Conservation (phyloP, 2,888 invertebrate genomes). For the Lottia gigantea region DNA sequence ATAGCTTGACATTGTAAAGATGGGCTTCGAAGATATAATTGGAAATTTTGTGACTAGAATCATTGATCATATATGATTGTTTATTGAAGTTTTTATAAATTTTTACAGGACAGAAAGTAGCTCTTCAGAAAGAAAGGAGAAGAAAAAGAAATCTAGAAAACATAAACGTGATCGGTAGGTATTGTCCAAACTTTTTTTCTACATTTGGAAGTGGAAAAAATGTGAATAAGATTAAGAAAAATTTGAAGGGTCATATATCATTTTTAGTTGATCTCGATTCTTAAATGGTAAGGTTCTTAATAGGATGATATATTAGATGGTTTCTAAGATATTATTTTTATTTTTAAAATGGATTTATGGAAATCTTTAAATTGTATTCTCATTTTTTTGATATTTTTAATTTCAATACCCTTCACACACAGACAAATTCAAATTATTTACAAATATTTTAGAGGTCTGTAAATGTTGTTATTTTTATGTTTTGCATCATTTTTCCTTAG, state of each 20-base stretch:
- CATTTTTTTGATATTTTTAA: background rate
- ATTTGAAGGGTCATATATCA: too few relatives aligned
- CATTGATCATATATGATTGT: too few relatives aligned
- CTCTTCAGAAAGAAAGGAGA: constrained; percentile 51
- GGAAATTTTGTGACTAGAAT: too few relatives aligned
- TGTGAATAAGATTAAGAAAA: too few relatives aligned
- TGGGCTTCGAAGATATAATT: too few relatives aligned
- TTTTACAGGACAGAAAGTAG: constrained; percentile 51
- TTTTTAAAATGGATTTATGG: background rate
- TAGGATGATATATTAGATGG: too few relatives aligned
- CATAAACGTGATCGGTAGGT: constrained; percentile 59
- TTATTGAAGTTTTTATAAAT: too few relatives aligned
- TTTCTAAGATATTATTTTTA: background rate
- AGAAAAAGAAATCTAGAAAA: constrained; percentile 55
- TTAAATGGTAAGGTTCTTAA: too few relatives aligned
- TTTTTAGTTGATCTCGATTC: too few relatives aligned
- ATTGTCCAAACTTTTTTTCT: background rate
- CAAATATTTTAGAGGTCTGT: background rate
- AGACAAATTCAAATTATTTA: background rate
- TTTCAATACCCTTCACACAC: too few relatives aligned
- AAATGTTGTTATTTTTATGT: constrained; percentile 1
- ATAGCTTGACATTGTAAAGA: too few relatives aligned
- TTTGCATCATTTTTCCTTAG: background rate
- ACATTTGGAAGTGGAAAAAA: too few relatives aligned
- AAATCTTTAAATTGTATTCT: background rate